Conservation (phyloP, 2,113 vertebrate species). For the Tangachromis dhanisi region DNA sequence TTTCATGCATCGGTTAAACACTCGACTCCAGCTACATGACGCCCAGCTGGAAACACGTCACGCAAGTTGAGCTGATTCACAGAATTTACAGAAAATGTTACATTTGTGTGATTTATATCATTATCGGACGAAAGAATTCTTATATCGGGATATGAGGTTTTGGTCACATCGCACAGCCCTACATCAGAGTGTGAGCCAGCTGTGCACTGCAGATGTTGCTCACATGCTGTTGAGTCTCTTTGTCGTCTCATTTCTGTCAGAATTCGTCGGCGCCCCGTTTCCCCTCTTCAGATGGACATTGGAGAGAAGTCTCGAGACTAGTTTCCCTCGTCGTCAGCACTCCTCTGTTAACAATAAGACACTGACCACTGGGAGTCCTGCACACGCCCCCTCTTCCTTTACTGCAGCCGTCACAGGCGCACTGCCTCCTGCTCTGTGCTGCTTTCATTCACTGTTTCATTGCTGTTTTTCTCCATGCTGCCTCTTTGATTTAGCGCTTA, state of each 20-base stretch:
- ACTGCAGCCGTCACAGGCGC: background rate
- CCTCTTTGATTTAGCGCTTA: background rate
- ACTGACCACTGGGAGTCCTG: background rate
- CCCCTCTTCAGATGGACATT: background rate
- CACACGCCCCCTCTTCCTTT: background rate
- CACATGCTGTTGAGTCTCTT: constrained; percentile 16
- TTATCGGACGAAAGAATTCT: rapidly evolving
- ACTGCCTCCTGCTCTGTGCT: background rate
- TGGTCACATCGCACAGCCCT: rapidly evolving
- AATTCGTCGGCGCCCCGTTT: background rate
- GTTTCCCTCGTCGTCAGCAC: background rate
- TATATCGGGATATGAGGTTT: rapidly evolving
- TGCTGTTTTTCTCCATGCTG: background rate
- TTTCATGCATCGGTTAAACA: rapidly evolving
- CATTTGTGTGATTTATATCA: rapidly evolving
- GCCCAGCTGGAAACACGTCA: rapidly evolving
- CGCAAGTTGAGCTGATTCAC: rapidly evolving
- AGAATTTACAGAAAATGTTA: rapidly evolving
- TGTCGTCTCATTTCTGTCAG: background rate
- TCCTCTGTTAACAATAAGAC: background rate
- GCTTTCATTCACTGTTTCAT: background rate
- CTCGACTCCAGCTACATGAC: rapidly evolving
- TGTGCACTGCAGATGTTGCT: constrained; percentile 13
- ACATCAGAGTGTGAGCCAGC: background rate
- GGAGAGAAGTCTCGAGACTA: background rate